Percentiles rank a stretch among this genome's conserved stretches.
These are phyloP conservation scores for Ricordea florida DNA, from an alignment of 92 coral and sea anemone genomes.

Conservation along the genomic window DNA sequence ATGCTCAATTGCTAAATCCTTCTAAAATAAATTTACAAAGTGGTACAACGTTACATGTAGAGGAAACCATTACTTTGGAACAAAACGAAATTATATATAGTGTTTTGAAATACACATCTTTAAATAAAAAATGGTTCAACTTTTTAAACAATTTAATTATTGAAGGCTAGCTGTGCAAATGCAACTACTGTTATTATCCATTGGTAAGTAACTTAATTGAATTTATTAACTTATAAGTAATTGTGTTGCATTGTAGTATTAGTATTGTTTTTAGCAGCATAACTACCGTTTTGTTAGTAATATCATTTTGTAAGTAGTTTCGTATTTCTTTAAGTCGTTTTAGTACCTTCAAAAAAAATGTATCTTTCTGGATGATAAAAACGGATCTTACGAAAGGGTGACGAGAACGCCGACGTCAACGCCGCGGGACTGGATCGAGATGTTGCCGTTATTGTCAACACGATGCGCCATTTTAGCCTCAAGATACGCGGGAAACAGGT, in stretches of 20 bases:
- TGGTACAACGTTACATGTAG: neutral
- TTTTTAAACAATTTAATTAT: neutral
- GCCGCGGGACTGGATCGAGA: conserved; percentile 46
- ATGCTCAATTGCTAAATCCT: neutral
- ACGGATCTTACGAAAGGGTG: conserved; percentile 44
- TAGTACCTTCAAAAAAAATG: too few relatives aligned
- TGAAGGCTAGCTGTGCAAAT: neutral
- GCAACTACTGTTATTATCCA: too few relatives aligned
- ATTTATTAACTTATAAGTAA: too few relatives aligned
- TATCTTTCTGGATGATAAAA: too few relatives aligned
- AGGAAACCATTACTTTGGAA: neutral
- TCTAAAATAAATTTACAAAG: neutral
- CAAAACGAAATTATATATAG: neutral
- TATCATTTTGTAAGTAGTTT: too few relatives aligned
- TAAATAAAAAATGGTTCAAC: neutral
- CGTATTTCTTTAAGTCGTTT: too few relatives aligned
- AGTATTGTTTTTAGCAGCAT: too few relatives aligned
- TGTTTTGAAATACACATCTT: neutral
- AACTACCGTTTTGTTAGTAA: too few relatives aligned
- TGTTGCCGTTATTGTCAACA: conserved; percentile 34
- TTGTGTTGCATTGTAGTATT: too few relatives aligned
- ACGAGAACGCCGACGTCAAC: conserved; percentile 43
- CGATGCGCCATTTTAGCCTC: conserved; percentile 33
- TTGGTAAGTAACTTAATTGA: too few relatives aligned
- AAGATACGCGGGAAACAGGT: conserved; percentile 19